Evolutionary conservation across 1,140 invertebrate species (phyloP), one percentile per base, ranked within the genome.

Genomic region (Ceratoteleas bidentatus): DNA sequence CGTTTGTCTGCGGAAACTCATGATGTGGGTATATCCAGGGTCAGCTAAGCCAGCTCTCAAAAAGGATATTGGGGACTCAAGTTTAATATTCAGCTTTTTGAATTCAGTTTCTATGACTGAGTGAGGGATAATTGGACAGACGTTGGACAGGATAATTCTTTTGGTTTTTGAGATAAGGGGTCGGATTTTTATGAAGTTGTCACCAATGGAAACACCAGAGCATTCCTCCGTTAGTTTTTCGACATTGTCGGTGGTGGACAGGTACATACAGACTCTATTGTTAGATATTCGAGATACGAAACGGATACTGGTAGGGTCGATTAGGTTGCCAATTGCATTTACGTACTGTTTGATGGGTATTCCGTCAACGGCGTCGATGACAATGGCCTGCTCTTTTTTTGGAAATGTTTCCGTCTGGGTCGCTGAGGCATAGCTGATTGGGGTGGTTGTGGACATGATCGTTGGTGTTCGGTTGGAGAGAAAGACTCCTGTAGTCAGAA

Each of bases 61-160:
- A 38, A 62, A 62, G 0, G 62, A 34, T n/a, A 76, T 61, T 6
- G 62, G 34, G 6, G 62, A 75, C n/a, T 61, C 47, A 1, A 15
- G 11, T 58, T 43, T 11, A 0, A 76, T 56, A 0, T 36, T 32
- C 0, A 68, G 24, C 24, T 68, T 61, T 0, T n/a, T 14, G 8
- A 76, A 10, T 52, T 57, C 56, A 0, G 13, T 24, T 32, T 38
- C 36, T 3, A 76, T 1, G 15, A 76, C 45, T 6, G 43, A 34
- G 38, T 77, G 64, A 8, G 74, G 64, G 0, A 77, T 77, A 3
- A 69, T 2, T 57, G 9, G 1, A 69, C n/a, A n/a, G n/a, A n/a
- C n/a, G n/a, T n/a, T n/a, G n/a, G n/a, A n/a, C n/a, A n/a, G n/a
- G n/a, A n/a, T 77, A 3, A 77, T 34, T 16, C 58, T 8, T 69